Percentiles rank a stretch among this genome's conserved stretches.
Evolutionary conservation across 1,140 invertebrate genomes (phyloP).

Genomic region (Onthophagus taurus): DNA sequence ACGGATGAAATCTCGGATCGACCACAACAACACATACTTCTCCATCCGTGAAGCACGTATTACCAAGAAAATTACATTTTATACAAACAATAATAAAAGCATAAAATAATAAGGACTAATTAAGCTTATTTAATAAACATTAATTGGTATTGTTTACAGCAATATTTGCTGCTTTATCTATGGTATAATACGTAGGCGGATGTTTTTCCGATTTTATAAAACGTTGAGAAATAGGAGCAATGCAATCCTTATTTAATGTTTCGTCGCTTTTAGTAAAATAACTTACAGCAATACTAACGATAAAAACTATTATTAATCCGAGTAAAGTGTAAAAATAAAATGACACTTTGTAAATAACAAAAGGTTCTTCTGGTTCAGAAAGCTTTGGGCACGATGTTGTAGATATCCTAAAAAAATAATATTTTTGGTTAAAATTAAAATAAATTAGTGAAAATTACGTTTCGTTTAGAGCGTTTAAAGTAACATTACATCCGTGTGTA

Average conservation of each 20-base stretch:
- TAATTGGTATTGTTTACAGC: too few species aligned
- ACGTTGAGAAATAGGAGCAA: not conserved
- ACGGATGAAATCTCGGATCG: too few species aligned
- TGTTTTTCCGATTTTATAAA: not conserved
- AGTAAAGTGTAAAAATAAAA: conserved; percentile 10
- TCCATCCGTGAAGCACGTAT: too few species aligned
- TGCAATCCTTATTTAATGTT: conserved; percentile 2
- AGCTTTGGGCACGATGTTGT: not conserved
- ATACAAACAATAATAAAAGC: too few species aligned
- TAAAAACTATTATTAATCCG: not conserved
- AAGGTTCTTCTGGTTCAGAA: conserved; percentile 2
- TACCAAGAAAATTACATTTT: too few species aligned
- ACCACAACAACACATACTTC: too few species aligned
- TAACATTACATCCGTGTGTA: not conserved
- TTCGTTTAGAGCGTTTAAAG: conserved; percentile 3
- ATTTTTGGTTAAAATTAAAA: not conserved
- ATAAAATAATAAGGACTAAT: too few species aligned
- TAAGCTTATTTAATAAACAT: too few species aligned
- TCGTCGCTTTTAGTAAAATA: conserved; percentile 9
- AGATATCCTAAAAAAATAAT: conserved; percentile 1
- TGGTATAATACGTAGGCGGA: not conserved
- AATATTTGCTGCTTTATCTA: not conserved
- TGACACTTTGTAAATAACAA: conserved; percentile 9
- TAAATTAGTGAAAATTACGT: not conserved
- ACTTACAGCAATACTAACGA: conserved; percentile 4